A percentile compares a stretch with the other conserved stretches of the same genome.
Conservation (phyloP, 2,797 vertebrate species). For the Melopsittacus undulatus region DNA sequence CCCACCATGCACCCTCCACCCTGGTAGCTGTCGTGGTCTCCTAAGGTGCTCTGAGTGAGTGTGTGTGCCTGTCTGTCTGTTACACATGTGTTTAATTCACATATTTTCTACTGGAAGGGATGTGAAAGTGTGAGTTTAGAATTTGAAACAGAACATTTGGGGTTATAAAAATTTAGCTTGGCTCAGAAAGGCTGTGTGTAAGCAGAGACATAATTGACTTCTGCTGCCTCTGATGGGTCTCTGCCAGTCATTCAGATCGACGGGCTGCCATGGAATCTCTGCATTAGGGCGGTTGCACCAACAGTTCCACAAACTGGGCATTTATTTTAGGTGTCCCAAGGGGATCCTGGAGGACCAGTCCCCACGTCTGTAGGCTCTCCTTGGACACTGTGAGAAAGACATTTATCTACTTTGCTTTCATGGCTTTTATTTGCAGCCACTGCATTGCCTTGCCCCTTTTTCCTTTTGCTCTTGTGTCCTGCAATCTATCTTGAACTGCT, state of each 20-base stretch:
- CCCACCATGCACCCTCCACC: no score
- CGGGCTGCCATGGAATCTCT: slow-evolving; percentile 60
- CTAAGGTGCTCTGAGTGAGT: slow-evolving; percentile 31
- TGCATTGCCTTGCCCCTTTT: background rate
- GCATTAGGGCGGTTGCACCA: background rate
- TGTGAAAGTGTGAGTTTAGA: slow-evolving; percentile 63
- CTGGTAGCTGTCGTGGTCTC: slow-evolving; percentile 30
- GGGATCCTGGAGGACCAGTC: background rate
- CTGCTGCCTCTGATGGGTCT: slow-evolving; percentile 79
- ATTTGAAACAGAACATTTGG: slow-evolving; percentile 72
- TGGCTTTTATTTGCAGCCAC: background rate
- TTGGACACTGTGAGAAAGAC: background rate
- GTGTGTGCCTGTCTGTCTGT: slow-evolving; percentile 1
- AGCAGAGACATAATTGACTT: slow-evolving; percentile 84
- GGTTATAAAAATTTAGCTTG: slow-evolving; percentile 82
- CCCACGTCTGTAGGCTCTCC: background rate
- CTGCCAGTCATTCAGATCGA: slow-evolving; percentile 83
- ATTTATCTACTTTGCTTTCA: background rate
- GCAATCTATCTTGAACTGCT: background rate
- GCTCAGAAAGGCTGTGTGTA: slow-evolving; percentile 74
- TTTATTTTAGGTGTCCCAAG: slow-evolving; percentile 24
- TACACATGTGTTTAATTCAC: slow-evolving; percentile 75
- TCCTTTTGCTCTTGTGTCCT: background rate
- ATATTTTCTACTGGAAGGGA: slow-evolving; percentile 70
- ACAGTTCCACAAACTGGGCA: background rate